Percentiles rank a stretch among this genome's conserved stretches.
These are phyloP conservation scores for Stigmatopora nigra DNA, from an alignment of 2,113 vertebrate species.

Conservation along the genomic window DNA sequence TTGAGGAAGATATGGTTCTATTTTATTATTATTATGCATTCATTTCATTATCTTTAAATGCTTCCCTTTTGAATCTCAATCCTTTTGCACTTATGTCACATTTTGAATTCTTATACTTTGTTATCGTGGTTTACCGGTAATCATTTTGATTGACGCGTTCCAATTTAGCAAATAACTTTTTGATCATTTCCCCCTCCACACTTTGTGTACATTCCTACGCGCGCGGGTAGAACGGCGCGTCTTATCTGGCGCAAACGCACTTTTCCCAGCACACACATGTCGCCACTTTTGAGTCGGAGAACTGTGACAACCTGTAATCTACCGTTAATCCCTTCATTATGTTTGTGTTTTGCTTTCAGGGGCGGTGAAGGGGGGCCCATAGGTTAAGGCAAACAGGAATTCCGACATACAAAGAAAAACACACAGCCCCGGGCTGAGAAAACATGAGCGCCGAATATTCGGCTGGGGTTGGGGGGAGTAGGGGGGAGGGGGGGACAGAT, in stretches of 20 bases:
- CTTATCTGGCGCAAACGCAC: slow-evolving; percentile 4
- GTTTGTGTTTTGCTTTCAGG: slow-evolving; percentile 60
- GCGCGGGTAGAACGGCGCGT: slow-evolving; percentile 17
- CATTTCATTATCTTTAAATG: too few species aligned
- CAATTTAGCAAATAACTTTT: too few species aligned
- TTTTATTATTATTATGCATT: too few species aligned
- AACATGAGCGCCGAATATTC: slow-evolving; percentile 56
- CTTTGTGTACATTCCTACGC: slow-evolving; percentile 16
- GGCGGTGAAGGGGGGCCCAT: slow-evolving; percentile 46
- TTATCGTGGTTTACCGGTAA: too few species aligned
- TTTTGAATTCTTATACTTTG: too few species aligned
- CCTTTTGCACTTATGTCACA: too few species aligned
- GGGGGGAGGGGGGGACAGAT: slow-evolving; percentile 22
- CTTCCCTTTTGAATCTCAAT: too few species aligned
- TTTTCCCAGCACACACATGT: slow-evolving; percentile 18
- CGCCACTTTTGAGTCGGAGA: slow-evolving; percentile 44
- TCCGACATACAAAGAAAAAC: slow-evolving; percentile 65
- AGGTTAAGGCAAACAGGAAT: slow-evolving; percentile 71
- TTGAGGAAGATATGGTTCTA: too few species aligned
- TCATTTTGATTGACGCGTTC: too few species aligned
- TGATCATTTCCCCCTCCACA: too few species aligned
- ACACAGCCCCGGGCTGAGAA: slow-evolving; percentile 56
- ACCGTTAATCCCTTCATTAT: slow-evolving; percentile 64
- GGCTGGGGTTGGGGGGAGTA: background rate
- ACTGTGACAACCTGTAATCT: slow-evolving; percentile 57